Evolutionary conservation across 2,888 invertebrate genomes (phyloP), one percentile per base, ranked within the genome.

Genomic region (Apocheima hispidaria): DNA sequence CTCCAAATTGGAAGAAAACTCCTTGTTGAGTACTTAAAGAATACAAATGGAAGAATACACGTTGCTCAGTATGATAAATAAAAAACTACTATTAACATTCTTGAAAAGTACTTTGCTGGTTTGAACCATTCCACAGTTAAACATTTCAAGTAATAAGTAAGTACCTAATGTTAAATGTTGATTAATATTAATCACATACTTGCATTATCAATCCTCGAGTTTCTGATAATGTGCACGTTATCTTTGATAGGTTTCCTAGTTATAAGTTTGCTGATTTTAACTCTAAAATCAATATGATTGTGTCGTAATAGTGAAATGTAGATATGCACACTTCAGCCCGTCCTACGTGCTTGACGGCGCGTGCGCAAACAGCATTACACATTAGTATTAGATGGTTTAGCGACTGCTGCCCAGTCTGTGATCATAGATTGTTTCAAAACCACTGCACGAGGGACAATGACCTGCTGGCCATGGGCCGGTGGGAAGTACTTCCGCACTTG

Each of bases 331-430:
- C 23, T 35, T 26, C 35, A 36, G 30, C 46, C 38, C 16, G 55
- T 53, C 59, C 52, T 67, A 65, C 65, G 69, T 69, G 69, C 48
- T 65, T 41, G 41, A 10, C 21, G 14, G 54, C 61, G 65, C 62
- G 65, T 69, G 58, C 61, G 43, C 65, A 51, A 50, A 23, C 20
- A 50, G 49, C 55, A 40, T n/a, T 60, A 10, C 48, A 43, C 18
- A 56, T 23, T 44, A 23, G 35, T 35, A 6, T 53, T 43, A 41
- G 23, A 18, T 48, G n/a, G 38, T 23, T 36, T 33, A 7, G n/a
- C 16, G 21, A 30, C 51, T 33, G 35, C 3, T 40, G 6, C 23
- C 20, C 7, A 51, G 38, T 51, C 44, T 44, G 38, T 60, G 49
- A 2, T 21, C 35, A 33, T 26, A 54, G 28, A 40, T 26, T 44